phyloP scores from a whole-genome alignment of 2,797 vertebrate genomes.

The Takifugu ocellatus region DNA sequence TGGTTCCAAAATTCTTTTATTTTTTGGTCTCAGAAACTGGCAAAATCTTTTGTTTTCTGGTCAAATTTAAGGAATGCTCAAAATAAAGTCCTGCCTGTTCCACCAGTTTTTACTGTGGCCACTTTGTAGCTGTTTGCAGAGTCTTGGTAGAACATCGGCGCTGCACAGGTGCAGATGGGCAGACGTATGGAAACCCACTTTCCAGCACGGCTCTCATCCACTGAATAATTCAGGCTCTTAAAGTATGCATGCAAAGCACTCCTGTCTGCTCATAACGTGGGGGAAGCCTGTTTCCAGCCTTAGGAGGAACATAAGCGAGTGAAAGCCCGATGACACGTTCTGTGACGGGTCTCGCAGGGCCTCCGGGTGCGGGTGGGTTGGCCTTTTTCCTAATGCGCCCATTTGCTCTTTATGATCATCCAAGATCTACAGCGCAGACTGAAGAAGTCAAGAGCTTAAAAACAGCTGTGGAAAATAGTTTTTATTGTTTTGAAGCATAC shows the following conservation, averaged over 20 bases:
- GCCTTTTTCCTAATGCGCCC: too few relatives aligned
- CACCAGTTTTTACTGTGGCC: not conserved
- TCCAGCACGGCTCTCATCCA: conserved; percentile 8
- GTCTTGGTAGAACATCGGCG: too few relatives aligned
- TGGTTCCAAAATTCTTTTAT: too few relatives aligned
- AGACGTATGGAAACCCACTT: conserved; percentile 1
- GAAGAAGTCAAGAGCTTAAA: conserved; percentile 3
- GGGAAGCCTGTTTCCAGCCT: conserved; percentile 12
- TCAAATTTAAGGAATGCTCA: too few relatives aligned
- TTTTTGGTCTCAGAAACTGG: too few relatives aligned
- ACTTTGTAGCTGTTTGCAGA: not conserved
- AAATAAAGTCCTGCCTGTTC: too few relatives aligned
- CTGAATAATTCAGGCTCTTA: conserved; percentile 50
- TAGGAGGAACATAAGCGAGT: conserved; percentile 22
- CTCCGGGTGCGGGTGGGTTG: not conserved
- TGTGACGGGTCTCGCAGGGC: conserved; percentile 3
- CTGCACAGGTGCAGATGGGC: conserved; percentile 6
- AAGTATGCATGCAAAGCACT: conserved; percentile 38
- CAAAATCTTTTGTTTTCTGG: too few relatives aligned
- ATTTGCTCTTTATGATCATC: not conserved
- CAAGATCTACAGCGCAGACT: not conserved
- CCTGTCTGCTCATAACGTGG: conserved; percentile 14
- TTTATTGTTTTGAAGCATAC: conserved; percentile 71
- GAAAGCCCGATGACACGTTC: conserved; percentile 25
- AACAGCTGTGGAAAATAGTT: conserved; percentile 59